These are phyloP conservation scores for Dysmachus trigonus DNA, from an alignment of 2,888 invertebrate species.

Conservation along the genomic window DNA sequence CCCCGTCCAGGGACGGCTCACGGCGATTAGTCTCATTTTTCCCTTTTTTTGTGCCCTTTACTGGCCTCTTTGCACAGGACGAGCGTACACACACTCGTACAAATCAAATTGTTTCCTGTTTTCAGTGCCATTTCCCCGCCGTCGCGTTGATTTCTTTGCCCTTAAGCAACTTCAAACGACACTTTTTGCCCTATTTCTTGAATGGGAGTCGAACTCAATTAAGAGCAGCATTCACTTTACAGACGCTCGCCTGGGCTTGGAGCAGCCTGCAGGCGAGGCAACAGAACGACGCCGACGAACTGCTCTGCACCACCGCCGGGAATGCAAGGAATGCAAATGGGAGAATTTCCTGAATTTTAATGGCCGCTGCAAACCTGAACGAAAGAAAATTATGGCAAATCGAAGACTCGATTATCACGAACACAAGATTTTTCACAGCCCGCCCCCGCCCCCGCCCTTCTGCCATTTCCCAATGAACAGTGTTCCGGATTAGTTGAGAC, in stretches of 20 bases:
- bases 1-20: background rate
- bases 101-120: background rate
- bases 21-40: background rate
- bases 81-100: background rate
- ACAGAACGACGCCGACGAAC: background rate
- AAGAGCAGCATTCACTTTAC: background rate
- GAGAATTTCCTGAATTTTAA: conserved; percentile 1
- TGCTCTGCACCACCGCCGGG: background rate
- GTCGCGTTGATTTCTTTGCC: background rate
- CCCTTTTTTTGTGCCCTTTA: background rate
- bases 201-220: conserved; percentile 23
- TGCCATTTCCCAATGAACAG: background rate
- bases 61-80: background rate
- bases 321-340: conserved; percentile 12
- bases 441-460: background rate
- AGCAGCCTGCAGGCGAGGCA: background rate
- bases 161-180: background rate
- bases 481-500: background rate
- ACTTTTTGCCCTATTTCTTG: conserved; percentile 1
- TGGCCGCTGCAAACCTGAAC: background rate
- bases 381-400: conserved; percentile 6
- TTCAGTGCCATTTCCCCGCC: background rate
- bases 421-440: background rate
- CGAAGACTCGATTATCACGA: conserved; percentile 13
- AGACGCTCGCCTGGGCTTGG: too few species aligned